Base-by-base conservation (phyloP, 2,888 invertebrate genomes). In the Aporophyla nigra region DNA sequence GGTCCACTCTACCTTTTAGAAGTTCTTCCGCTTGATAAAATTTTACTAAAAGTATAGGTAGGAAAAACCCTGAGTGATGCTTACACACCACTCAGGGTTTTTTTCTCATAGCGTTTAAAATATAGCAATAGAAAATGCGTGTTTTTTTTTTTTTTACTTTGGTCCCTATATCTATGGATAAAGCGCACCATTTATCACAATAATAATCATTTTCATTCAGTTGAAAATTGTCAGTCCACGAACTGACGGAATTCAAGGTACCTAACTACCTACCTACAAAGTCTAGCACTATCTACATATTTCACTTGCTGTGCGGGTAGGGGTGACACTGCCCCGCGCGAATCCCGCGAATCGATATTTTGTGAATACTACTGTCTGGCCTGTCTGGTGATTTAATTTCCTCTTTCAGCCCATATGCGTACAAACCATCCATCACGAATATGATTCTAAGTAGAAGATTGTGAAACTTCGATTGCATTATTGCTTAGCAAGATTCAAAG, bases 301-400 rank as follows among this genome's bases (percentile, higher is more conserved):
- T 78, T 62, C n/a, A 70, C 27, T 46, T 46, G 43, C 43, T 46
- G 71, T 54, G 62, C 54, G 69, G 71, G 71, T 70, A 62, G 56
- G 69, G 71, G 71, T 70, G 71, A 63, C 62, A 58, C 71, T 63
- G 51, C 43, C 56, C 51, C 9, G 51, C 6, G 21, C 43, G 71
- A 63, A 33, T 33, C 62, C 24, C 19, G 49, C 5, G 62, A 71
- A 56, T 77, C 72, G 51, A 79, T 79, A 71, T 43, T 71, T 71
- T 54, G 33, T 56, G 67, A 51, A 67, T 56, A 63, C 33, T 78
- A 63, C 54, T 9, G 76, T 79, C 78, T 62, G 62, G 61, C 71
- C 54, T 9, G 76, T 79, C 78, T 62, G 62, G 61, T 78, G 54
- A 62, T 77, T 56, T 68, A 33, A 61, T 76, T 69, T 68, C 46